Evolutionary conservation across 2,888 invertebrate species (phyloP), one percentile per base, ranked within the genome.

Genomic region (Drosophila cracens): DNA sequence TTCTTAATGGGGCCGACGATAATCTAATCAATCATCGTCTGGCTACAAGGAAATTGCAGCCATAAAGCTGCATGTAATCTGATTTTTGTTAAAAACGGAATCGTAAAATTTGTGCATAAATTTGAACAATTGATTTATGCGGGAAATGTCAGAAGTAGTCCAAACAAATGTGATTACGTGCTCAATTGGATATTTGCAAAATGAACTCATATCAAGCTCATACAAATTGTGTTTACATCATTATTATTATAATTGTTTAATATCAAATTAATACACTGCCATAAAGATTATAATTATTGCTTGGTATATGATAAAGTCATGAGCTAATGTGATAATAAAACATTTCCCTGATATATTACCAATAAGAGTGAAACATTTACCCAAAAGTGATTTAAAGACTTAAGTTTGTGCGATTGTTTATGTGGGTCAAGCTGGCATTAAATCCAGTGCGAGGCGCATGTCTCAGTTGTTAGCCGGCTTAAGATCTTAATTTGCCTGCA

Each of bases 351-450:
- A 25, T 16, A 4, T 38, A 27, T n/a, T 27, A 3, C 4, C 2
- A 27, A 7, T 27, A 13, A 1, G 21, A n/a, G 16, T 16, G 6
- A 54, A 11, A 25, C 21, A 25, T 53, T 31, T 36, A 16, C 27
- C n/a, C 4, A 25, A 31, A 31, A 1, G 4, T n/a, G 4, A 21
- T 38, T 56, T 46, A 54, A 46, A 38, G 63, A 48, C 49, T 77
- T 79, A 63, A 18, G 36, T 33, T 53, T 53, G 18, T 46, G 29
- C n/a, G 52, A 21, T 56, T 18, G 10, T 2, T 13, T 13, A 77
- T 54, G 52, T 61, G 62, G 69, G 76, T 60, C 81, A 76, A 82
- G 59, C 68, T 48, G 48, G 70, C 64, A 68, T 81, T 78, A 78
- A 74, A 53, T 57, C 29, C 21, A 40, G 16, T 57, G 43, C 51